phyloP scores from a whole-genome alignment of 1,140 invertebrate genomes.

The Proales similis region DNA sequence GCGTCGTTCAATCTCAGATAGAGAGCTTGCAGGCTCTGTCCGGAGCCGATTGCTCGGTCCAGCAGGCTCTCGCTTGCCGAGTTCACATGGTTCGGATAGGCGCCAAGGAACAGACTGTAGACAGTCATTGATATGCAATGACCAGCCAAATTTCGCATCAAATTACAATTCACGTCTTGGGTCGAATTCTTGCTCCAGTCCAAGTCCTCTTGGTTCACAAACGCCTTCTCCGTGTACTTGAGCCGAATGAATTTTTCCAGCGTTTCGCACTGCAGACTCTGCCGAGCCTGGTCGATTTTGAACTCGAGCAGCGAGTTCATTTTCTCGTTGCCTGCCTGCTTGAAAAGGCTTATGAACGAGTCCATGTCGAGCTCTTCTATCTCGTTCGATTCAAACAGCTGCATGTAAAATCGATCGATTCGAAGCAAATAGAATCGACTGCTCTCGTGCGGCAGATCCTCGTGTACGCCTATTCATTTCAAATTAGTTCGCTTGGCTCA shows the following conservation, averaged over 20 bases:
- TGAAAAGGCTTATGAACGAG: not conserved
- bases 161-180: slow-evolving; percentile 7
- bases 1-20: too few relatives aligned
- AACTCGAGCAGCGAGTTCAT: slow-evolving; percentile 30
- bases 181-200: slow-evolving; percentile 10
- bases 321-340: slow-evolving; percentile 29
- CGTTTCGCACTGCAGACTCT: not conserved
- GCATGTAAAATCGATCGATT: slow-evolving; percentile 2
- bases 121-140: slow-evolving; percentile 26
- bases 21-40: too few relatives aligned
- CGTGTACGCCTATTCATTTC: too few relatives aligned
- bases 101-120: slow-evolving; percentile 22
- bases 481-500: too few relatives aligned
- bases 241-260: slow-evolving; percentile 11
- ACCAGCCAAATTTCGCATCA: slow-evolving; percentile 6
- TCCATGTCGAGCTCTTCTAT: not conserved
- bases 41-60: too few relatives aligned
- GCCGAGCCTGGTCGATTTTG: not conserved
- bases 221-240: slow-evolving; percentile 12
- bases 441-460: not conserved
- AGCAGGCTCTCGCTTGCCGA: too few relatives aligned
- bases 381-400: slow-evolving; percentile 3
- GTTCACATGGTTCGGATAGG: slow-evolving; percentile 26
- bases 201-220: not conserved
- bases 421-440: slow-evolving; percentile 17